These are phyloP conservation scores for Monomorium pharaonis DNA, from an alignment of 1,140 invertebrate genomes.

Conservation along the genomic window DNA sequence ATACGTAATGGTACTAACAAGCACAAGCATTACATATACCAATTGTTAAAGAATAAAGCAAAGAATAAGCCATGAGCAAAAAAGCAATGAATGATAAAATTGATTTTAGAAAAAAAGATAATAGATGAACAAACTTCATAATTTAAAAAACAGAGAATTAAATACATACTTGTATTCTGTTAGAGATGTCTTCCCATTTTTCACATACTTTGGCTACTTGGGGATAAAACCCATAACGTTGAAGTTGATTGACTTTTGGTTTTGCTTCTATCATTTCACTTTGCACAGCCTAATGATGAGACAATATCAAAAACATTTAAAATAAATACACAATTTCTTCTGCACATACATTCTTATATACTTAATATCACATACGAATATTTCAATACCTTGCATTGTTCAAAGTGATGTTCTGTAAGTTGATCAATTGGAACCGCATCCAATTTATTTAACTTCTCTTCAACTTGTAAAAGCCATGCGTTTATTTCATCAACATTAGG, in stretches of 20 bases:
- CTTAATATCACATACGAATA: not conserved
- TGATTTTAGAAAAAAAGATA: conserved; percentile 56
- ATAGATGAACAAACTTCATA: conserved; percentile 38
- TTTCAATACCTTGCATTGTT: conserved; percentile 83
- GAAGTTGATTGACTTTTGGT: conserved; percentile 81
- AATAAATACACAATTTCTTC: not conserved
- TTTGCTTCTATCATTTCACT: conserved; percentile 82
- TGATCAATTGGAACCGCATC: conserved; percentile 78
- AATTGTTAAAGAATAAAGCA: conserved; percentile 75
- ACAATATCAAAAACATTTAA: conserved; percentile 31
- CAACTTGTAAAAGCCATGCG: conserved; percentile 84
- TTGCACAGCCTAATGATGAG: conserved; percentile 78
- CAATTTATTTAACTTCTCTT: conserved; percentile 82
- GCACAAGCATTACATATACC: conserved; percentile 77
- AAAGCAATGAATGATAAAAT: conserved; percentile 76
- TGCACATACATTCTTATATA: not conserved
- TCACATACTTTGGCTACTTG: conserved; percentile 82
- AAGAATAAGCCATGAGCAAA: conserved; percentile 75
- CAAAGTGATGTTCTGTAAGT: conserved; percentile 82
- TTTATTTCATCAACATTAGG: conserved; percentile 85
- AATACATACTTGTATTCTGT: conserved; percentile 80
- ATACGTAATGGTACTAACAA: conserved; percentile 75
- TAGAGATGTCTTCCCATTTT: conserved; percentile 82
- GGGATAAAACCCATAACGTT: conserved; percentile 80
- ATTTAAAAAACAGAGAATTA: conserved; percentile 25